A percentile compares a stretch with the other conserved stretches of the same genome.
phyloP scores from a whole-genome alignment of 1,140 invertebrate genomes.

The Aphis craccivora region DNA sequence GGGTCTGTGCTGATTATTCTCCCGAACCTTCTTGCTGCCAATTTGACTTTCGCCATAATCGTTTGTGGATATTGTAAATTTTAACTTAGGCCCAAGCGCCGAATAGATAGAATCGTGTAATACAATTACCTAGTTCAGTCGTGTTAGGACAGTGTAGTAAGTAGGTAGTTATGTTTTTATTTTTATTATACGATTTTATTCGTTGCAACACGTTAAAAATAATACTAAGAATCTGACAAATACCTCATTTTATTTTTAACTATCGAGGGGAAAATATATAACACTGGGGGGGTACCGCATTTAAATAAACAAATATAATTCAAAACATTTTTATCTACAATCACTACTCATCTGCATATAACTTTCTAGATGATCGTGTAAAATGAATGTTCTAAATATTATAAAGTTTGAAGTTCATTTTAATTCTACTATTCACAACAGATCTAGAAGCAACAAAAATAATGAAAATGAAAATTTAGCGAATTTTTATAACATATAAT shows the following conservation, averaged over 20 bases:
- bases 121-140: not conserved
- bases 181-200: too few species aligned
- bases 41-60: not conserved
- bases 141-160: too few species aligned
- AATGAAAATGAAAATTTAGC: not conserved
- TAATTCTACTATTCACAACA: too few species aligned
- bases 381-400: too few species aligned
- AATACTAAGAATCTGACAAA: too few species aligned
- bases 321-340: not conserved
- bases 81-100: not conserved
- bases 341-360: too few species aligned
- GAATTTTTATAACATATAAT: not conserved
- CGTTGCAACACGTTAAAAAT: too few species aligned
- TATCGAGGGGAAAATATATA: not conserved
- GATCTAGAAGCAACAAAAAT: not conserved
- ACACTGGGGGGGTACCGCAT: not conserved
- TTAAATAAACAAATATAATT: not conserved
- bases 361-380: too few species aligned
- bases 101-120: not conserved
- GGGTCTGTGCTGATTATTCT: not conserved
- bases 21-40: too few species aligned
- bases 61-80: not conserved
- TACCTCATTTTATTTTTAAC: too few species aligned
- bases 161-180: too few species aligned
- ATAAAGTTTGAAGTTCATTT: too few species aligned